Evolutionary conservation across 2,113 vertebrate genomes (phyloP).

Genomic region (Suncus etruscus): DNA sequence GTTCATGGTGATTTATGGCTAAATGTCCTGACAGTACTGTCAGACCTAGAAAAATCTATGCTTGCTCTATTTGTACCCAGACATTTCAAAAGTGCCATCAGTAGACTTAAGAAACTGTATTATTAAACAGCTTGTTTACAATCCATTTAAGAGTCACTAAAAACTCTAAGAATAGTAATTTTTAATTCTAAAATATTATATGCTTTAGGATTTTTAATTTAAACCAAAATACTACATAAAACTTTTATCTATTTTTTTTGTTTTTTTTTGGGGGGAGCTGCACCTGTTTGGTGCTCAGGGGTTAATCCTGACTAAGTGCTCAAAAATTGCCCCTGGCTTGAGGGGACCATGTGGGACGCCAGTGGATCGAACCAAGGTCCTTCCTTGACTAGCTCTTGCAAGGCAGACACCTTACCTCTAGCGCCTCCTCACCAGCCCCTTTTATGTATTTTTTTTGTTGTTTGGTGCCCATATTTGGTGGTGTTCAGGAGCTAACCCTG

Average conservation of each 20-base stretch:
- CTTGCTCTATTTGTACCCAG: constrained; percentile 50
- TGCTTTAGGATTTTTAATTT: constrained; percentile 13
- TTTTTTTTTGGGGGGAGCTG: too few species aligned
- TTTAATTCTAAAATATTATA: constrained; percentile 35
- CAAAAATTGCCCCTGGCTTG: too few species aligned
- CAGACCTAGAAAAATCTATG: constrained; percentile 38
- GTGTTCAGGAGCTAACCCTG: too few species aligned
- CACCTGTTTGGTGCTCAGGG: too few species aligned
- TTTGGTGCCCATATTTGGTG: too few species aligned
- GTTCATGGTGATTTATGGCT: constrained; percentile 50
- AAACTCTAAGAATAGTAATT: background rate
- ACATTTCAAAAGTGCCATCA: constrained; percentile 40
- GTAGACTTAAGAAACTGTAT: background rate
- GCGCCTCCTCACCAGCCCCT: too few species aligned
- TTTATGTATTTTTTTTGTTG: background rate
- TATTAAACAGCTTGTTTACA: background rate
- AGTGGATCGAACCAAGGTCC: too few species aligned
- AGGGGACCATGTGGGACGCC: too few species aligned
- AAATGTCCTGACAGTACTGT: constrained; percentile 4
- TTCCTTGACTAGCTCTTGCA: too few species aligned
- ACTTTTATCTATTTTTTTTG: background rate
- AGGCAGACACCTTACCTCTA: too few species aligned
- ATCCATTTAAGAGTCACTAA: background rate
- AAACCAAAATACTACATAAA: background rate
- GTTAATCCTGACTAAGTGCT: too few species aligned